Evolutionary conservation across 2,888 invertebrate genomes (phyloP), one percentile per base, ranked within the genome.

Genomic region (Oligia fasciuncula): DNA sequence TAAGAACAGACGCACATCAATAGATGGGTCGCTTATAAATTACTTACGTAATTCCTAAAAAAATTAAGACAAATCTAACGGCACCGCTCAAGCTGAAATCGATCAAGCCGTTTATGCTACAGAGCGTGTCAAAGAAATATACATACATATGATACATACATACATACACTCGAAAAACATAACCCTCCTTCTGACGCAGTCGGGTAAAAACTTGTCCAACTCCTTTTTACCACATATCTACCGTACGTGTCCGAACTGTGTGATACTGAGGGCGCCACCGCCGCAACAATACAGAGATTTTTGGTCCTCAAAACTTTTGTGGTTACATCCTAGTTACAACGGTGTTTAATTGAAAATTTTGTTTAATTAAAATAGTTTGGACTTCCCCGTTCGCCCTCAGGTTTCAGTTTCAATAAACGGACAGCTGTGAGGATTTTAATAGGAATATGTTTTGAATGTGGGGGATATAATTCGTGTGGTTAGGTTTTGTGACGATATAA

Each of bases 291-390:
- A 57, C n/a, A 17, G 40, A 73, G 76, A 81, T 86, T 88, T 87
- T 86, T 80, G 88, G 65, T 35, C 80, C 78, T 76, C 43, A 76
- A 73, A 86, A 88, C 80, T 87, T 87, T 81, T 72, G 82, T 79
- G 80, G 77, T 76, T 57, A 67, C 78, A 65, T 67, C 46, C 70
- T 62, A 49, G 76, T 72, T 51, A 60, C 35, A 9, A 40, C 19
- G 29, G 60, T 70, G 78, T 68, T 84, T 81, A 79, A 86, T 88
- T 81, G 85, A 79, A 88, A 88, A 81, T 88, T 81, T 75, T 65
- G 79, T 73, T 84, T 87, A 88, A 87, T 87, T 86, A 88, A 87
- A 87, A 87, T 88, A 86, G 87, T 87, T 88, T 82, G n/a, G 35
- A 35, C 43, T 69, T 49, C 35, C 57, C 13, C 62, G 14, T 13